Evolutionary conservation across 1,140 invertebrate species (phyloP).

Genomic region (Nylanderia fulva): DNA sequence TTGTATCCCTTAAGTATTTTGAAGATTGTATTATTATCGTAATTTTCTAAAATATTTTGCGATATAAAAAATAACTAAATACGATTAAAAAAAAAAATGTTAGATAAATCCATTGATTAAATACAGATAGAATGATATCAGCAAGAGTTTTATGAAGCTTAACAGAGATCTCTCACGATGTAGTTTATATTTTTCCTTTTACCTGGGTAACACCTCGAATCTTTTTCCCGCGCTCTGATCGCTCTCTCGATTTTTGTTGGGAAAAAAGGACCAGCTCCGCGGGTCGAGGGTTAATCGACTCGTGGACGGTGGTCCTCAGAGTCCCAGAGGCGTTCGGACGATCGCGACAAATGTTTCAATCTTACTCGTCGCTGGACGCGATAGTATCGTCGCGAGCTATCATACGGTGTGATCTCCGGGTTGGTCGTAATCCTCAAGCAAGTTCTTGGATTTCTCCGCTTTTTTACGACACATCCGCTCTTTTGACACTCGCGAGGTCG

Average conservation of each 20-base stretch:
- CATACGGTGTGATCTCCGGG: slow-evolving; percentile 31
- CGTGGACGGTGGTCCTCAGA: slow-evolving; percentile 39
- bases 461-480: slow-evolving; percentile 35
- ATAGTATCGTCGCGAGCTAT: slow-evolving; percentile 51
- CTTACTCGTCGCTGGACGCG: slow-evolving; percentile 69
- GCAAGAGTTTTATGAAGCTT: not conserved
- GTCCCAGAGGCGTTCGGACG: not conserved
- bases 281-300: slow-evolving; percentile 33
- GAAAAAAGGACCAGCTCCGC: not conserved
- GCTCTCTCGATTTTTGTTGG: not conserved
- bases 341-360: slow-evolving; percentile 70
- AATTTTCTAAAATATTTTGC: too few relatives aligned
- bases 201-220: not conserved
- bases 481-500: slow-evolving; percentile 42
- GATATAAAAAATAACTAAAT: too few relatives aligned
- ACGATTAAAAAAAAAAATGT: too few relatives aligned
- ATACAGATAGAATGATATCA: not conserved
- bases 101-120: too few relatives aligned
- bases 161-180: slow-evolving; percentile 1
- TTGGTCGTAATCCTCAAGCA: slow-evolving; percentile 49
- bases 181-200: not conserved
- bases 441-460: slow-evolving; percentile 54
- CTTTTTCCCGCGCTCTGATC: slow-evolving; percentile 21
- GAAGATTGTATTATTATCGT: too few relatives aligned
- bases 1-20: too few relatives aligned